Evolutionary conservation across 1,140 invertebrate species (phyloP).

Genomic region (Globodera rostochiensis): DNA sequence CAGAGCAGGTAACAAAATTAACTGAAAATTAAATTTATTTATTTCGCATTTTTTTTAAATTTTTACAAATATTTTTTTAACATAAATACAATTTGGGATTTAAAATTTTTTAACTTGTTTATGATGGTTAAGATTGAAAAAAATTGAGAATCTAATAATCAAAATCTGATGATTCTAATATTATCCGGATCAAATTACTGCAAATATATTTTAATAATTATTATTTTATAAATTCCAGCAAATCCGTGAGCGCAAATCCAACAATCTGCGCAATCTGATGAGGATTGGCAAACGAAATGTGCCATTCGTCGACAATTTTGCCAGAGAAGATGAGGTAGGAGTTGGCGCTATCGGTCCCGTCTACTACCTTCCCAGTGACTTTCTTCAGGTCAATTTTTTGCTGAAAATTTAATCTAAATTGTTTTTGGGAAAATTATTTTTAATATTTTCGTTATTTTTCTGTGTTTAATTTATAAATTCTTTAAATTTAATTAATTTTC

Average conservation of each 20-base stretch:
- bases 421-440: no score
- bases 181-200: neutral
- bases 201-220: conserved; percentile 10
- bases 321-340: neutral
- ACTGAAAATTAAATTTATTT: neutral
- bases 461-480: no score
- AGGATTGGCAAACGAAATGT: conserved; percentile 31
- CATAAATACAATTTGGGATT: conserved; percentile 1
- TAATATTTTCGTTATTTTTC: no score
- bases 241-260: conserved; percentile 30
- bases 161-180: no score
- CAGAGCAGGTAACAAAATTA: neutral
- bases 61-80: neutral
- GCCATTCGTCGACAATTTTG: neutral
- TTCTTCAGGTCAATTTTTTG: neutral
- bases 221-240: conserved; percentile 12
- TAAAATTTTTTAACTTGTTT: neutral
- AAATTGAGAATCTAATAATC: no score
- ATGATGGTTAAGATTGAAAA: no score
- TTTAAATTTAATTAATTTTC: no score
- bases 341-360: neutral
- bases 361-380: neutral
- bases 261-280: conserved; percentile 38
- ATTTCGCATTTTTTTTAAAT: neutral
- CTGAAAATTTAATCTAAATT: no score